Conservation (phyloP, 2,797 vertebrate species). For the Eidolon dupreanum region DNA sequence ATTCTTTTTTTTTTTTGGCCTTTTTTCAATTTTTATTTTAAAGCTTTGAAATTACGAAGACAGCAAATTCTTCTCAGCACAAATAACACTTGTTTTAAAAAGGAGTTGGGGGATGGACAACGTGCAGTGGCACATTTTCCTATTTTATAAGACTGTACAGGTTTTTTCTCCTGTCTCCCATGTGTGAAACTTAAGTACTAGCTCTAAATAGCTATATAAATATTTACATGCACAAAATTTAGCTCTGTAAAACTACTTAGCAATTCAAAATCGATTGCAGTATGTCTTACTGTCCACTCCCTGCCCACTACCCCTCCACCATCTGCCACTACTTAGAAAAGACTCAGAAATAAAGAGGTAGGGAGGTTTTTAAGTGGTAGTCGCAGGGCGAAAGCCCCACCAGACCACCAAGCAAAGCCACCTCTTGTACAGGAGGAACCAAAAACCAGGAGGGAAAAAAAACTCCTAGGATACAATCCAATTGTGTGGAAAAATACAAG, state of each 20-base stretch:
- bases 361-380: background rate
- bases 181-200: slow-evolving; percentile 63
- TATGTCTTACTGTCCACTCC: slow-evolving; percentile 50
- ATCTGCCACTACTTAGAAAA: slow-evolving; percentile 46
- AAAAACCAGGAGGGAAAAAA: background rate
- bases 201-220: slow-evolving; percentile 39
- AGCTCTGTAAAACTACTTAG: slow-evolving; percentile 64
- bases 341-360: slow-evolving; percentile 6
- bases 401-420: slow-evolving; percentile 31
- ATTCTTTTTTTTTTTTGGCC: background rate
- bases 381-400: background rate
- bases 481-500: slow-evolving; percentile 47
- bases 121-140: background rate
- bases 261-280: slow-evolving; percentile 64
- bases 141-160: slow-evolving; percentile 75
- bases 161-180: slow-evolving; percentile 70
- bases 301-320: slow-evolving; percentile 5
- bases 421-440: background rate
- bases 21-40: slow-evolving; percentile 80
- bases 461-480: background rate
- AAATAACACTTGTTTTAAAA: slow-evolving; percentile 75
- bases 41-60: slow-evolving; percentile 82
- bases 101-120: background rate
- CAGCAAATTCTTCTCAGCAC: slow-evolving; percentile 76
- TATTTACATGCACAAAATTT: slow-evolving; percentile 50